Evolutionary conservation across 2,113 vertebrate species (phyloP).

Genomic region (Gallinago undulata): DNA sequence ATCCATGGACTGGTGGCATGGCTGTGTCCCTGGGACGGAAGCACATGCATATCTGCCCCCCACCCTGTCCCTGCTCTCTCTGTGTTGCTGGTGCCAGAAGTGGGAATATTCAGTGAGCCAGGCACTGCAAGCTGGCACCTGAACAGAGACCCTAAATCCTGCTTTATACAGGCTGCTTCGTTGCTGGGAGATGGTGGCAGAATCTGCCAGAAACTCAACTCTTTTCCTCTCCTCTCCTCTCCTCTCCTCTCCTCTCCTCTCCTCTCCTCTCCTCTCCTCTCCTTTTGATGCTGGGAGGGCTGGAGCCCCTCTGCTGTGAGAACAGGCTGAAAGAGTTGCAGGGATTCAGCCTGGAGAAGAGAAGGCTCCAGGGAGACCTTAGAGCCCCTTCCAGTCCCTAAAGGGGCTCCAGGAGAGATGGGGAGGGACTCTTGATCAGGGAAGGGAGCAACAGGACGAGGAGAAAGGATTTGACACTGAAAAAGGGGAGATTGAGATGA

Average conservation of each 20-base stretch:
- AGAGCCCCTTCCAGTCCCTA: too few species aligned
- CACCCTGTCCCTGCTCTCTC: neutral
- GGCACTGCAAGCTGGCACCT: neutral
- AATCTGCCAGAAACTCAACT: neutral
- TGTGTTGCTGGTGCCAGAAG: neutral
- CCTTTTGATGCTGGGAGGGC: too few species aligned
- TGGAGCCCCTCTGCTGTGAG: too few species aligned
- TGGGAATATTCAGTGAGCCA: neutral
- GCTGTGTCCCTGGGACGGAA: neutral
- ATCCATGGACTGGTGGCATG: rapidly evolving
- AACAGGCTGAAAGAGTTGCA: too few species aligned
- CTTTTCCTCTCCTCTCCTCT: neutral
- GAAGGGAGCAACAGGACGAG: too few species aligned
- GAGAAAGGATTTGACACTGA: too few species aligned
- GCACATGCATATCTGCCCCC: rapidly evolving
- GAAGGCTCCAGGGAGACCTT: too few species aligned
- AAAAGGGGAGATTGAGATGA: too few species aligned
- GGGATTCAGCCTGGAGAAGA: too few species aligned
- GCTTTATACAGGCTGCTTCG: neutral
- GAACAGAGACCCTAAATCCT: neutral
- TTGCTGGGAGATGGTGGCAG: neutral
- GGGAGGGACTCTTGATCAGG: too few species aligned
- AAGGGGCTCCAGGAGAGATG: too few species aligned
- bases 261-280: neutral
- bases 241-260: too few species aligned